Conservation (phyloP, 2,797 vertebrate species). For the Gephyroberyx darwinii region DNA sequence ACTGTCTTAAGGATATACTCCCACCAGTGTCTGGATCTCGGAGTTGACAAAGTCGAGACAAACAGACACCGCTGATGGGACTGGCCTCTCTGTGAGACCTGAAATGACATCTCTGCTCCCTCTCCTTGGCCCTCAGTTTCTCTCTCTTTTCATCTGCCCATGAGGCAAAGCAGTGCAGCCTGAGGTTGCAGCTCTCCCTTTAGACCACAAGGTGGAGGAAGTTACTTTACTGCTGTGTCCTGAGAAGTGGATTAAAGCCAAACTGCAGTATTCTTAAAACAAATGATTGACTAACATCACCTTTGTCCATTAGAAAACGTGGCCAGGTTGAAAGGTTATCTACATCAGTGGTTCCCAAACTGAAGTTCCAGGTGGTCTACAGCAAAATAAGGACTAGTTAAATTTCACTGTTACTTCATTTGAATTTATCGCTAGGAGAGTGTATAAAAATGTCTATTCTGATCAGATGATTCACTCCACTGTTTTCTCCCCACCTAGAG, state of each 20-base stretch:
- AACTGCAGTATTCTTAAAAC: not conserved
- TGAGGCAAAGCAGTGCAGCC: constrained; percentile 50
- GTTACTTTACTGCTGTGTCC: constrained; percentile 6
- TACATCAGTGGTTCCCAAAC: too few species aligned
- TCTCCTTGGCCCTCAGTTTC: not conserved
- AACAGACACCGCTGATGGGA: constrained; percentile 12
- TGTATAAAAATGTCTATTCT: too few species aligned
- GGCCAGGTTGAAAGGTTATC: too few species aligned
- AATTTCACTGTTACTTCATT: too few species aligned
- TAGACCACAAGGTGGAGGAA: constrained; percentile 57
- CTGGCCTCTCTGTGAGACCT: accelerated
- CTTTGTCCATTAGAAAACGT: too few species aligned
- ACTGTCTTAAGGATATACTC: constrained; percentile 33
- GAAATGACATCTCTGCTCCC: not conserved
- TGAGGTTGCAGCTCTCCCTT: constrained; percentile 53
- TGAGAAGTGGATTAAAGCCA: not conserved
- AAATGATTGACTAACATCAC: not conserved
- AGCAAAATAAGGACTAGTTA: too few species aligned
- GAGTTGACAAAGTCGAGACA: constrained; percentile 35
- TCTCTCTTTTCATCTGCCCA: constrained; percentile 24
- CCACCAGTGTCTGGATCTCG: constrained; percentile 11
- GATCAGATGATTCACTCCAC: too few species aligned
- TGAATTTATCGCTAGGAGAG: too few species aligned
- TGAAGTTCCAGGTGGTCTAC: too few species aligned
- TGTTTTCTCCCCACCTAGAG: too few species aligned